These are phyloP conservation scores for Orbicella faveolata DNA, from an alignment of 64 coral and sea anemone genomes.

Conservation along the genomic window DNA sequence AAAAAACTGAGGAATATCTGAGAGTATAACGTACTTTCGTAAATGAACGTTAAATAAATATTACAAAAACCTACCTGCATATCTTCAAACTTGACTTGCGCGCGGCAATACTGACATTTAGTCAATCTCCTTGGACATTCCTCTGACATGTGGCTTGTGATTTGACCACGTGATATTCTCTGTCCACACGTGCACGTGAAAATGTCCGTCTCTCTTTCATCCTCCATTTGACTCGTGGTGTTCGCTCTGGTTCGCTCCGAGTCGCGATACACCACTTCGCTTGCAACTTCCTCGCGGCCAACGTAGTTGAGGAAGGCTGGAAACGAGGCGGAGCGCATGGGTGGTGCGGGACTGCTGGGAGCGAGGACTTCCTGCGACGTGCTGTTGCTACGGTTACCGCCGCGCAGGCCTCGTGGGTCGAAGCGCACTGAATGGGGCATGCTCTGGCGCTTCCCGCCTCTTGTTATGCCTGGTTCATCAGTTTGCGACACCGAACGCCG, in stretches of 20 bases:
- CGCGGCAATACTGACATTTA: slow-evolving; percentile 85
- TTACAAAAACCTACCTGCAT: slow-evolving; percentile 58
- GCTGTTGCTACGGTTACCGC: slow-evolving; percentile 45
- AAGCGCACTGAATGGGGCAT: slow-evolving; percentile 62
- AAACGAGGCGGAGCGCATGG: slow-evolving; percentile 78
- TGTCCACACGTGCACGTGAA: slow-evolving; percentile 94
- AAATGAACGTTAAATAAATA: background rate
- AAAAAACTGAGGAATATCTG: too few species aligned
- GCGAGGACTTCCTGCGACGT: slow-evolving; percentile 44
- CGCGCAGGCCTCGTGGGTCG: slow-evolving; percentile 35
- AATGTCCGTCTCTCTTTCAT: slow-evolving; percentile 87
- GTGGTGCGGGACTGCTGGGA: slow-evolving; percentile 58
- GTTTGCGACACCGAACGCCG: slow-evolving; percentile 1
- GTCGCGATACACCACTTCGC: slow-evolving; percentile 75
- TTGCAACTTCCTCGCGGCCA: slow-evolving; percentile 86
- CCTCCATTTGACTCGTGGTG: slow-evolving; percentile 41
- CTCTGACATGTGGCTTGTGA: slow-evolving; percentile 96
- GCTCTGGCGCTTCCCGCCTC: slow-evolving; percentile 27
- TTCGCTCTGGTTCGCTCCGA: slow-evolving; percentile 55
- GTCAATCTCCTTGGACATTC: slow-evolving; percentile 92
- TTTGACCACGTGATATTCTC: slow-evolving; percentile 78
- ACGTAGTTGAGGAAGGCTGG: slow-evolving; percentile 93
- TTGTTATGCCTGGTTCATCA: slow-evolving; percentile 3
- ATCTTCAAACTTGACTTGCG: slow-evolving; percentile 91
- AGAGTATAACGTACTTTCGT: too few species aligned